Conservation (phyloP, 2,113 vertebrate genomes). For the Tupaia chinensis region DNA sequence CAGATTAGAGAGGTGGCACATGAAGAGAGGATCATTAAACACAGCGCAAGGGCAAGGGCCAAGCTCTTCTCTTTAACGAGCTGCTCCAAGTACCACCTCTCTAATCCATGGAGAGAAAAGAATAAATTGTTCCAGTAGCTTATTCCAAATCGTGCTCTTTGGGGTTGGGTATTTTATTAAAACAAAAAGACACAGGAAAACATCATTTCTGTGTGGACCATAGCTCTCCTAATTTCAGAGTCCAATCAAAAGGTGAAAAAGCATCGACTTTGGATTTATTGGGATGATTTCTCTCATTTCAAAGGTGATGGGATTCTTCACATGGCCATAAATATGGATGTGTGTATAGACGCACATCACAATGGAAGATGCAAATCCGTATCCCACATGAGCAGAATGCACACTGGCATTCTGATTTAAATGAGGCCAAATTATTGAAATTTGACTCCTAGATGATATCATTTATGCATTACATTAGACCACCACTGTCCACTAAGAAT, state of each 20-base stretch:
- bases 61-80: slow-evolving; percentile 91
- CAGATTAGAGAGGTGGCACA: slow-evolving; percentile 91
- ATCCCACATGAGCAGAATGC: not conserved
- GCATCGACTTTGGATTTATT: slow-evolving; percentile 47
- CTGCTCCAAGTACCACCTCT: slow-evolving; percentile 89
- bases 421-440: slow-evolving; percentile 43
- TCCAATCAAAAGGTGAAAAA: not conserved
- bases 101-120: slow-evolving; percentile 86
- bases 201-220: slow-evolving; percentile 57
- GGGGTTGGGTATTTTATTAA: not conserved
- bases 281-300: slow-evolving; percentile 5
- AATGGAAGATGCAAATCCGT: not conserved
- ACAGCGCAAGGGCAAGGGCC: slow-evolving; percentile 89
- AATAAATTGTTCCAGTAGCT: slow-evolving; percentile 87
- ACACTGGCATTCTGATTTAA: not conserved
- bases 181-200: slow-evolving; percentile 50
- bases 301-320: slow-evolving; percentile 43
- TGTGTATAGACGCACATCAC: not conserved
- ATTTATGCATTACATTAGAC: not conserved
- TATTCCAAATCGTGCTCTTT: slow-evolving; percentile 84
- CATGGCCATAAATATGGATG: not conserved
- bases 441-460: not conserved
- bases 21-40: slow-evolving; percentile 90
- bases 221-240: not conserved
- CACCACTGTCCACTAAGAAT: not conserved